Percentiles rank a stretch among this genome's conserved stretches.
These are phyloP conservation scores for Panagrolaimus sp. DNA, from an alignment of 1,140 invertebrate species.

Conservation along the genomic window DNA sequence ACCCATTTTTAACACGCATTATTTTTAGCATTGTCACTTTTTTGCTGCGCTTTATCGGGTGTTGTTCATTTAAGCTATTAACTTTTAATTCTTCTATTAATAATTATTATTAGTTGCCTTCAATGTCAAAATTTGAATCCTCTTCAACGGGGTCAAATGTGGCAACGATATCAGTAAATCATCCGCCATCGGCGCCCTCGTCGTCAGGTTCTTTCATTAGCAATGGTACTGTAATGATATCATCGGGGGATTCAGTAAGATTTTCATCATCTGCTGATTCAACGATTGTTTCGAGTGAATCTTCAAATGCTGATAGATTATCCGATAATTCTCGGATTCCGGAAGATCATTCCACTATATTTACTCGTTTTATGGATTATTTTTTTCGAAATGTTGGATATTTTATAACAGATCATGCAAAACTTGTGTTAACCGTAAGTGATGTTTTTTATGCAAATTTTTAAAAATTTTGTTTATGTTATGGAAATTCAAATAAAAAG, in stretches of 20 bases:
- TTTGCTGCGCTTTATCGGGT: background rate
- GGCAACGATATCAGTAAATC: background rate
- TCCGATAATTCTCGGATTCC: background rate
- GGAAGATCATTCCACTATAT: constrained; percentile 1
- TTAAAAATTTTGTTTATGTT: too few relatives aligned
- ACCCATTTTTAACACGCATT: background rate
- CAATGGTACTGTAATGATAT: background rate
- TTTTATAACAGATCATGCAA: constrained; percentile 4
- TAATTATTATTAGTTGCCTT: background rate
- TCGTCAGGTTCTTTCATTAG: background rate
- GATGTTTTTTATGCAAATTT: too few relatives aligned
- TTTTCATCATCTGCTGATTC: background rate
- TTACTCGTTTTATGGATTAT: constrained; percentile 2
- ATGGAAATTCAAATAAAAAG: too few relatives aligned
- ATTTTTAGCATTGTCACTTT: constrained; percentile 15
- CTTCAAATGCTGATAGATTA: constrained; percentile 3
- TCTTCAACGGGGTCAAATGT: background rate
- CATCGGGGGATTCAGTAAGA: background rate
- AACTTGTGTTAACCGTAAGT: constrained; percentile 14
- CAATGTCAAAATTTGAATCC: background rate
- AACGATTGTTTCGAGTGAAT: constrained; percentile 2
- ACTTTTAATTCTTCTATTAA: background rate
- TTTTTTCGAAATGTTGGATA: constrained; percentile 10
- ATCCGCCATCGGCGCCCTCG: background rate
- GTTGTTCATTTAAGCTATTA: constrained; percentile 3